Conservation (phyloP, 92 coral and sea anemone genomes). For the Zoanthus sociatus region DNA sequence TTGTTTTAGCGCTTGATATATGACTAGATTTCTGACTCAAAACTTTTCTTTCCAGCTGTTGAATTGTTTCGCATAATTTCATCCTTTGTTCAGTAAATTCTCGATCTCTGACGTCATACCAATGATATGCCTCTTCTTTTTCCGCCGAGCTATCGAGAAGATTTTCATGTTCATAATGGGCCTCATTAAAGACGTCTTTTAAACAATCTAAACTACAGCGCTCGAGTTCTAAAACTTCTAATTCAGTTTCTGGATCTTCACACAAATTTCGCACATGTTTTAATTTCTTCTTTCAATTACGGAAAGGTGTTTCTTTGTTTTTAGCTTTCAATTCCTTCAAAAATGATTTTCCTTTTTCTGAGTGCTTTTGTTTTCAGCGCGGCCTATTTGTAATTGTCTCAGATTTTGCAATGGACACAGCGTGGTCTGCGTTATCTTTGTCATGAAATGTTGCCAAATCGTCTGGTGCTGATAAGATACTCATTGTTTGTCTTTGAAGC, state of each 20-base stretch:
- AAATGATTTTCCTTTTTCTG: constrained; percentile 28
- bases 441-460: background rate
- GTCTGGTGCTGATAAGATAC: background rate
- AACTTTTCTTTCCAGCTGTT: background rate
- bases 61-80: background rate
- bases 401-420: background rate
- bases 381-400: background rate
- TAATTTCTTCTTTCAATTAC: background rate
- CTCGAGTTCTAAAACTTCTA: background rate
- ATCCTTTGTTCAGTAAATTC: constrained; percentile 29
- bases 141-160: background rate
- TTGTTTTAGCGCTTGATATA: background rate
- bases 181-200: constrained; percentile 7
- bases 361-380: constrained; percentile 6
- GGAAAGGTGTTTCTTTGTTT: constrained; percentile 1
- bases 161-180: constrained; percentile 2
- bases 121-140: constrained; percentile 8
- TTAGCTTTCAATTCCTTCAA: constrained; percentile 1
- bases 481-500: background rate
- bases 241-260: constrained; percentile 18
- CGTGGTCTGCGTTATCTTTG: background rate
- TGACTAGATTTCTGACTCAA: background rate
- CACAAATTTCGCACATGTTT: background rate
- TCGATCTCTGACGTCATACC: constrained; percentile 34
- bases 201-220: background rate